phyloP scores from a whole-genome alignment of 2,888 invertebrate genomes.

The Tethea ocularis region DNA sequence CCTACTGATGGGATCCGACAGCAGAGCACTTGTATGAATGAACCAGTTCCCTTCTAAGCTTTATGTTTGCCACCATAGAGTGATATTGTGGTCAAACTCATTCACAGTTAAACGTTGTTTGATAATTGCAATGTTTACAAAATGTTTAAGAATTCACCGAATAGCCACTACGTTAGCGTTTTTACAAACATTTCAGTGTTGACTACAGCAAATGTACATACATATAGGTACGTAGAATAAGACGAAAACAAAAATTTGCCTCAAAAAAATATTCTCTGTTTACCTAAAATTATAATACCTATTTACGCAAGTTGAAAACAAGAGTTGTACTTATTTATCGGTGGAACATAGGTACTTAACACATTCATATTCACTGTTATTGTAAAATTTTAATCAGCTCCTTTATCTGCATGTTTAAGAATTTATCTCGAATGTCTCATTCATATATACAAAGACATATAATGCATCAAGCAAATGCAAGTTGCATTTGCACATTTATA shows the following conservation, averaged over 20 bases:
- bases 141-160: constrained; percentile 26
- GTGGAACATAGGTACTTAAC: background rate
- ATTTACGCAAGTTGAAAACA: background rate
- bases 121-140: background rate
- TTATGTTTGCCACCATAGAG: too few relatives aligned
- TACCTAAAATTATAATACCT: too few relatives aligned
- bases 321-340: background rate
- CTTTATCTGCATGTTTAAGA: background rate
- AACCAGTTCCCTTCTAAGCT: too few relatives aligned
- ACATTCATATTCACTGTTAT: too few relatives aligned
- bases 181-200: constrained; percentile 19
- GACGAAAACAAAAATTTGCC: background rate
- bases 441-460: background rate
- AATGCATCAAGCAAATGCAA: too few relatives aligned
- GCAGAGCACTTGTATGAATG: too few relatives aligned
- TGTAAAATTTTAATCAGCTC: background rate
- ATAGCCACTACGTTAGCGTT: constrained; percentile 16
- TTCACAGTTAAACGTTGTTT: background rate
- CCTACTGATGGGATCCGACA: too few relatives aligned
- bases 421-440: background rate
- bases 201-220: background rate
- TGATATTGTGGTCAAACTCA: too few relatives aligned
- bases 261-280: background rate
- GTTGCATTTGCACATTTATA: too few relatives aligned
- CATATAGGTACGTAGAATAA: background rate